phyloP scores from a whole-genome alignment of 2,888 invertebrate species.

The Sclerodermus sp. region DNA sequence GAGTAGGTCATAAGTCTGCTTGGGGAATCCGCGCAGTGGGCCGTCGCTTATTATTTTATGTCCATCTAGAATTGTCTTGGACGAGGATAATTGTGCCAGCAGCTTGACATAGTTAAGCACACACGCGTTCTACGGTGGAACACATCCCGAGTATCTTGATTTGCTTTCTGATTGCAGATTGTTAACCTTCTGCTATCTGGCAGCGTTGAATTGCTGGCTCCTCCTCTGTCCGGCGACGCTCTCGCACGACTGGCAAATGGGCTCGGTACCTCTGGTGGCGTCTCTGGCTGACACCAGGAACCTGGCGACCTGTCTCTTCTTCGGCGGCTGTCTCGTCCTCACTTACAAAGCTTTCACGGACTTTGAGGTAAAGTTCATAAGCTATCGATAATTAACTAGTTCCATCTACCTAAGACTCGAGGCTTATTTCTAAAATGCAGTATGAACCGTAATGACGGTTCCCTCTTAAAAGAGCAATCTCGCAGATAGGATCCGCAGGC shows the following conservation, averaged over 20 bases:
- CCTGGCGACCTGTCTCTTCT: slow-evolving; percentile 70
- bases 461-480: slow-evolving; percentile 23
- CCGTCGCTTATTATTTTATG: too few species aligned
- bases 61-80: too few species aligned
- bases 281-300: slow-evolving; percentile 73
- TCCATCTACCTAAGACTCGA: too few species aligned
- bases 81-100: too few species aligned
- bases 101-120: too few species aligned
- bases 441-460: too few species aligned
- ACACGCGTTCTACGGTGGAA: too few species aligned
- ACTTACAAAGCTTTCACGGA: slow-evolving; percentile 67
- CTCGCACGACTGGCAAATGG: slow-evolving; percentile 91
- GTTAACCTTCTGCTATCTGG: slow-evolving; percentile 80
- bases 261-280: slow-evolving; percentile 78
- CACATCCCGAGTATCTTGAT: too few species aligned
- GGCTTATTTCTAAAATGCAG: too few species aligned
- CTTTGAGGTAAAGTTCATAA: slow-evolving; percentile 64
- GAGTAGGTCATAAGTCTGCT: too few species aligned
- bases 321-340: slow-evolving; percentile 65
- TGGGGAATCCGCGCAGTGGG: too few species aligned
- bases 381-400: too few species aligned
- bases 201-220: slow-evolving; percentile 82
- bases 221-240: slow-evolving; percentile 77
- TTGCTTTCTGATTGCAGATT: slow-evolving; percentile 62
- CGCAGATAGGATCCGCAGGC: slow-evolving; percentile 21